phyloP scores from a whole-genome alignment of 2,888 invertebrate genomes.

The Melieria picta region DNA sequence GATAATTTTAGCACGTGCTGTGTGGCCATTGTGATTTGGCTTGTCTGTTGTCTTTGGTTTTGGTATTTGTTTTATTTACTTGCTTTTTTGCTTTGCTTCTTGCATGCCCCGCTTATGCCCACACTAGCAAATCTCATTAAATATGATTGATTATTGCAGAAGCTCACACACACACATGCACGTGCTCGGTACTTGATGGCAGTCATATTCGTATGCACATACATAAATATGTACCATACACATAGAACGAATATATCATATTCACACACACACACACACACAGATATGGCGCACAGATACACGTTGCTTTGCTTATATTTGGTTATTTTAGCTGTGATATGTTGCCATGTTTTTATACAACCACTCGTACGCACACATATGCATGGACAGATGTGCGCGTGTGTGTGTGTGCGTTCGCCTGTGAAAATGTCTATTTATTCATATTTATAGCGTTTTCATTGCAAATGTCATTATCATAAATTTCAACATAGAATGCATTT shows the following conservation, averaged over 20 bases:
- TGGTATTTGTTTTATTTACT: background rate
- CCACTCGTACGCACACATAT: background rate
- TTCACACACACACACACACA: background rate
- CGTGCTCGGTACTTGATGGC: background rate
- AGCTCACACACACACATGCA: background rate
- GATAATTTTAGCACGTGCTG: background rate
- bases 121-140: slow-evolving; percentile 27
- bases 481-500: slow-evolving; percentile 17
- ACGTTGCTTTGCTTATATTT: slow-evolving; percentile 10
- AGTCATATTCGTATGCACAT: background rate
- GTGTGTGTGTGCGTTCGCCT: slow-evolving; percentile 23
- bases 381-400: slow-evolving; percentile 8
- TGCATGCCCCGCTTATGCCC: background rate
- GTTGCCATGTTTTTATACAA: background rate
- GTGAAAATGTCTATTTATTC: slow-evolving; percentile 12
- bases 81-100: background rate
- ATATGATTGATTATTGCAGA: slow-evolving; percentile 33
- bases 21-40: no score
- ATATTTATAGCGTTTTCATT: slow-evolving; percentile 18
- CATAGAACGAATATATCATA: background rate
- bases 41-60: background rate
- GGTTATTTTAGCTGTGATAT: background rate
- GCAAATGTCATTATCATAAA: slow-evolving; percentile 20
- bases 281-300: slow-evolving; percentile 23
- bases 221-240: background rate